phyloP scores from a whole-genome alignment of 2,113 vertebrate species.

The Lophius piscatorius region DNA sequence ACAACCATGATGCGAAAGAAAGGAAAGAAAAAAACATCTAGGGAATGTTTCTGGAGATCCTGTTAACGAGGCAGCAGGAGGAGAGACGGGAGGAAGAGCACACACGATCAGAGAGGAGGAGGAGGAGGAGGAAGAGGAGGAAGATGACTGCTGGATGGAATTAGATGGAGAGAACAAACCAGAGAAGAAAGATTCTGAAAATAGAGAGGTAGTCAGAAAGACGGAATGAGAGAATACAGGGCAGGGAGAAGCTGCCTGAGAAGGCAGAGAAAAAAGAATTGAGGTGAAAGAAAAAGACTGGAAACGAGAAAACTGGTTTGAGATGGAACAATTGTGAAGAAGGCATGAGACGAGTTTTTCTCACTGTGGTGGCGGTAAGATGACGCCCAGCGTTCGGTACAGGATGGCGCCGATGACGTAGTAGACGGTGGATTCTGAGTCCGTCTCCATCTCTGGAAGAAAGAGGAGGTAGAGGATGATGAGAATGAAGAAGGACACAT shows the following conservation, averaged over 20 bases:
- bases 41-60: conserved; percentile 21
- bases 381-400: conserved; percentile 91
- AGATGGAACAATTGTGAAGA: background rate
- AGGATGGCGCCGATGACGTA: conserved; percentile 96
- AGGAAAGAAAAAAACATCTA: conserved; percentile 12
- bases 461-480: too few relatives aligned
- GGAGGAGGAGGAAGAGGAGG: conserved; percentile 16
- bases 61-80: conserved; percentile 22
- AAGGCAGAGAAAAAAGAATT: conserved; percentile 1
- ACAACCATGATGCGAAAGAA: conserved; percentile 25
- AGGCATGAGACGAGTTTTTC: conserved; percentile 40
- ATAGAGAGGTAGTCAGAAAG: conserved; percentile 29
- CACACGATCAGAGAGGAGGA: conserved; percentile 15
- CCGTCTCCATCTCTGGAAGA: conserved; percentile 80
- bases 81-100: background rate
- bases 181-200: conserved; percentile 38
- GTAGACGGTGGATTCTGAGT: conserved; percentile 82
- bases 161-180: conserved; percentile 17
- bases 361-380: conserved; percentile 92
- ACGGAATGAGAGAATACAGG: background rate
- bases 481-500: too few relatives aligned
- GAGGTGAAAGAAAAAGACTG: background rate
- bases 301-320: background rate
- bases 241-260: background rate
- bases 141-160: conserved; percentile 26